These are phyloP conservation scores for Conops quadrifasciatus DNA, from an alignment of 2,888 invertebrate genomes.

Conservation along the genomic window DNA sequence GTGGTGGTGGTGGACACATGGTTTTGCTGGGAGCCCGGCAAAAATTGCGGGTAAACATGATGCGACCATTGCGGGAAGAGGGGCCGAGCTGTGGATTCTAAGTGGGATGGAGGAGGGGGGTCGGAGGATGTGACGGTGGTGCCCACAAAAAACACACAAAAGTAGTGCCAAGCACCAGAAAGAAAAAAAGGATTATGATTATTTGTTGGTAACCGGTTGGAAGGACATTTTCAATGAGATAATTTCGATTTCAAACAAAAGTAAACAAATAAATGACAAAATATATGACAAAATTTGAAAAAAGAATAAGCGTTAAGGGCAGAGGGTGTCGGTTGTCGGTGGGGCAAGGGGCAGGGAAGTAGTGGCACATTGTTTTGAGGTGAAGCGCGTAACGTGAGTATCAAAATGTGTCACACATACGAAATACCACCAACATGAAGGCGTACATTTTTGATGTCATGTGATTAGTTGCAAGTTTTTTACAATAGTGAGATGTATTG, in stretches of 20 bases:
- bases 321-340: too few relatives aligned
- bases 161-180: background rate
- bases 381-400: background rate
- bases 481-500: background rate
- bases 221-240: too few relatives aligned
- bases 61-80: slow-evolving; percentile 95
- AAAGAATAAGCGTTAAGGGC: slow-evolving; percentile 2
- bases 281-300: background rate
- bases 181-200: background rate
- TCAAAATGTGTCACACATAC: background rate
- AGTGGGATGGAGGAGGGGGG: background rate
- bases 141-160: background rate
- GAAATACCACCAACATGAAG: slow-evolving; percentile 20
- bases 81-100: slow-evolving; percentile 71
- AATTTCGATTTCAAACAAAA: background rate
- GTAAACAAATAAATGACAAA: background rate
- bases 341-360: background rate
- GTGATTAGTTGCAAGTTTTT: slow-evolving; percentile 1
- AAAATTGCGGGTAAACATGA: slow-evolving; percentile 93
- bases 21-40: slow-evolving; percentile 88
- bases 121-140: slow-evolving; percentile 34
- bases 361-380: background rate
- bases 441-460: slow-evolving; percentile 4
- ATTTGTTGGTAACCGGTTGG: too few relatives aligned
- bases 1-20: slow-evolving; percentile 60